phyloP scores from a whole-genome alignment of 2,888 invertebrate genomes.

The Watsonalla binaria region DNA sequence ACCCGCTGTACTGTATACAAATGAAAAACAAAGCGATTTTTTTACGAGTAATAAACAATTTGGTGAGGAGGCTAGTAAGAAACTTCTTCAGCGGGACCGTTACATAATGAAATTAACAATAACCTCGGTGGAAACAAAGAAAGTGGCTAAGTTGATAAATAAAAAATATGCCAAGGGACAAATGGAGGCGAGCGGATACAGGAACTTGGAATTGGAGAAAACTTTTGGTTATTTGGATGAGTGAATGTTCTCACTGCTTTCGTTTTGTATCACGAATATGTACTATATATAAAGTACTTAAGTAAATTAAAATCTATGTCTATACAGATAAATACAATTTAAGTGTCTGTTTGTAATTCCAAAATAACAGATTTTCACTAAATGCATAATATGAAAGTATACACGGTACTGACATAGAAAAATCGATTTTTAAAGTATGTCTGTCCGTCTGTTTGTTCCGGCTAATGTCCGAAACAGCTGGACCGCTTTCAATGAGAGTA shows the following conservation, averaged over 20 bases:
- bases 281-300: too few relatives aligned
- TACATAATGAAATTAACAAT: conserved; percentile 53
- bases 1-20: conserved; percentile 14
- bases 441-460: too few relatives aligned
- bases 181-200: conserved; percentile 32
- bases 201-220: conserved; percentile 31
- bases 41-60: conserved; percentile 44
- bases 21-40: conserved; percentile 25
- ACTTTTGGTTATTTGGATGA: conserved; percentile 32
- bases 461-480: too few relatives aligned
- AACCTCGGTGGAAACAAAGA: conserved; percentile 45
- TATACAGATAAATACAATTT: too few relatives aligned
- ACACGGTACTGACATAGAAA: too few relatives aligned
- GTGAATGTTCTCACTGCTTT: conserved; percentile 20
- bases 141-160: conserved; percentile 48
- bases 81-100: conserved; percentile 38
- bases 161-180: conserved; percentile 53
- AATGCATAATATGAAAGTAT: too few relatives aligned
- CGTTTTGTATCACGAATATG: background rate
- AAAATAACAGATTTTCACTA: too few relatives aligned
- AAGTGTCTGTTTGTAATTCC: too few relatives aligned
- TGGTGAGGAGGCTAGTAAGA: conserved; percentile 34
- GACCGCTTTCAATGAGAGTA: too few relatives aligned
- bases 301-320: too few relatives aligned
- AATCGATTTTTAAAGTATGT: too few relatives aligned